phyloP scores from a whole-genome alignment of 2,113 vertebrate species.

The Callocephalon fimbriatum region DNA sequence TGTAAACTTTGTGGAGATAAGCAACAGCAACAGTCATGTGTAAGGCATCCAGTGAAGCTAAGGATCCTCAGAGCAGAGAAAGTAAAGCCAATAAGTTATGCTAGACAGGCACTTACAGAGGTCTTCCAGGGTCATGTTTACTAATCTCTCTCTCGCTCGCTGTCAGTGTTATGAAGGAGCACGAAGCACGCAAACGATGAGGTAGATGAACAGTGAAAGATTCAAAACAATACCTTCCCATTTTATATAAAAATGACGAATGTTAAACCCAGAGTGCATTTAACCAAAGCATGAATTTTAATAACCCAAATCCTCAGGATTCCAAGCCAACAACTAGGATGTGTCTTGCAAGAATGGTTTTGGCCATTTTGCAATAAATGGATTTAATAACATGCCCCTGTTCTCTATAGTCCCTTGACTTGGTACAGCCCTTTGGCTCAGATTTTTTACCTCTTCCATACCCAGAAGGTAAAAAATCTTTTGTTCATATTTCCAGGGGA shows the following conservation, averaged over 20 bases:
- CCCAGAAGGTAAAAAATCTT: not conserved
- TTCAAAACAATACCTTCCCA: not conserved
- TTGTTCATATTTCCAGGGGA: not conserved
- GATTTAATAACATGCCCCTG: slow-evolving; percentile 6
- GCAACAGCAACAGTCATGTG: not conserved
- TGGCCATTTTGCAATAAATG: not conserved
- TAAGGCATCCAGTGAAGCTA: slow-evolving; percentile 18
- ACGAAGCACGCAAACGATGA: slow-evolving; percentile 34
- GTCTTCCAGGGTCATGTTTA: slow-evolving; percentile 71
- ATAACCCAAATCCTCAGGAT: not conserved
- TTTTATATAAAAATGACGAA: slow-evolving; percentile 21
- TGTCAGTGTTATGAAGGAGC: slow-evolving; percentile 42
- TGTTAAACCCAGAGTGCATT: not conserved
- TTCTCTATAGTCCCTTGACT: not conserved
- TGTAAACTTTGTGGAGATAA: slow-evolving; percentile 55
- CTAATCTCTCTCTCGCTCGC: slow-evolving; percentile 65
- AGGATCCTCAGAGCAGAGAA: slow-evolving; percentile 42
- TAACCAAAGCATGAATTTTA: not conserved
- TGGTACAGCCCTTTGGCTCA: slow-evolving; percentile 26
- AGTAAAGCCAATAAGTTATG: slow-evolving; percentile 70
- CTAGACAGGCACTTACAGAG: slow-evolving; percentile 66
- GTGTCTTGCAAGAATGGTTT: not conserved
- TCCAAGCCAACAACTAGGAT: not conserved
- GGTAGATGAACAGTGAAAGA: slow-evolving; percentile 4
- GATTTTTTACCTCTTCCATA: not conserved